phyloP scores from a whole-genome alignment of 2,797 vertebrate species.

The Pyrocephalus nanus region DNA sequence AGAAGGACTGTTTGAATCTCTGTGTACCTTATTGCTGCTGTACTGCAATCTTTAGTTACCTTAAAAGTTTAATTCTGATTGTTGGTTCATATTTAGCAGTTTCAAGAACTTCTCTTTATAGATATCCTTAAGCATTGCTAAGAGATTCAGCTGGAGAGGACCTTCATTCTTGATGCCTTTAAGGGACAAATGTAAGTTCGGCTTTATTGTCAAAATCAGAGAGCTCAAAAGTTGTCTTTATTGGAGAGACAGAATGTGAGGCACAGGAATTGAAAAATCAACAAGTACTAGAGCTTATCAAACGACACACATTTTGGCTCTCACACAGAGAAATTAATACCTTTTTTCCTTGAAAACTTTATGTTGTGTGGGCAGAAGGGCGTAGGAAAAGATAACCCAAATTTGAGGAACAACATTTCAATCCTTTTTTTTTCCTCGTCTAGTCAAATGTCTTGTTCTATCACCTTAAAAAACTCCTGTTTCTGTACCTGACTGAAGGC shows the following conservation, averaged over 20 bases:
- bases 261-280: background rate
- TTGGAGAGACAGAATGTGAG: background rate
- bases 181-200: background rate
- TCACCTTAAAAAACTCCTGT: background rate
- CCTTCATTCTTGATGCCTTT: background rate
- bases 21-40: background rate
- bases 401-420: background rate
- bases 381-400: background rate
- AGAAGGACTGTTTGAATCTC: background rate
- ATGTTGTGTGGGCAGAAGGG: fast-evolving
- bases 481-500: background rate
- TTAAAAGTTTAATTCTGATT: background rate
- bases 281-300: background rate
- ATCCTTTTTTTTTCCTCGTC: fast-evolving
- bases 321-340: fast-evolving
- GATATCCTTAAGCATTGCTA: background rate
- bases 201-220: background rate
- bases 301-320: fast-evolving
- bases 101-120: background rate
- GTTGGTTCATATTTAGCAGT: background rate
- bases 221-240: background rate
- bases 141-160: background rate
- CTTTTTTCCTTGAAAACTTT: background rate
- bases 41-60: background rate
- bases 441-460: background rate